Evolutionary conservation across 2,888 invertebrate species (phyloP), one percentile per base, ranked within the genome.

Genomic region (Hydrotaea cyrtoneurina): DNA sequence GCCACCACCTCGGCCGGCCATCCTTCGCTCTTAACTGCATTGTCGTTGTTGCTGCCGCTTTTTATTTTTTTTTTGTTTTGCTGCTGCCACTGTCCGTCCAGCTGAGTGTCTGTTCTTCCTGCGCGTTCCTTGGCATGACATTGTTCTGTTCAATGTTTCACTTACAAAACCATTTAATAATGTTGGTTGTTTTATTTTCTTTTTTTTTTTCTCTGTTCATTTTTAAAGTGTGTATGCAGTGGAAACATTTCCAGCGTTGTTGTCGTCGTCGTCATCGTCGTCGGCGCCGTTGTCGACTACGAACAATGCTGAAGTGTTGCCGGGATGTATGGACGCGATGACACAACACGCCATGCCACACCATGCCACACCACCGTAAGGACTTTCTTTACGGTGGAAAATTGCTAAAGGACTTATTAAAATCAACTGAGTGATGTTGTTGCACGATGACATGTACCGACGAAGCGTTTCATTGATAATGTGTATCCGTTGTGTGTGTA

Each of bases 321-420:
- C 1, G 39, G n/a, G n/a, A 50, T 50, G 50, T 39, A 39, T 39
- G 39, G 7, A n/a, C 50, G 15, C 7, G 15, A 50, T 50, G 50
- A 50, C 50, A 50, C n/a, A 50, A 15, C n/a, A 50, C 7, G 50
- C 50, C 15, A n/a, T n/a, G 50, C 43, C 43, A 43, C 43, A 17
- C 66, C 39, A 59, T 26, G 26, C n/a, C n/a, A n/a, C n/a, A n/a
- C n/a, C 13, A 59, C n/a, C 59, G 31, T 23, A 62, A 62, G 62
- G 62, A 62, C 62, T 31, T 7, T 62, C 62, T n/a, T n/a, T 50
- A n/a, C 43, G 19, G 8, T 64, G 72, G 62, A 79, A 64, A 73
- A 73, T 73, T 66, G 79, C 66, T 80, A 74, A 80, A 80, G 79
- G 79, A 80, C 79, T 74, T 74, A 66, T 66, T 79, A 80, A 80